Conservation (phyloP, 2,797 vertebrate species). For the Mallotus villosus region DNA sequence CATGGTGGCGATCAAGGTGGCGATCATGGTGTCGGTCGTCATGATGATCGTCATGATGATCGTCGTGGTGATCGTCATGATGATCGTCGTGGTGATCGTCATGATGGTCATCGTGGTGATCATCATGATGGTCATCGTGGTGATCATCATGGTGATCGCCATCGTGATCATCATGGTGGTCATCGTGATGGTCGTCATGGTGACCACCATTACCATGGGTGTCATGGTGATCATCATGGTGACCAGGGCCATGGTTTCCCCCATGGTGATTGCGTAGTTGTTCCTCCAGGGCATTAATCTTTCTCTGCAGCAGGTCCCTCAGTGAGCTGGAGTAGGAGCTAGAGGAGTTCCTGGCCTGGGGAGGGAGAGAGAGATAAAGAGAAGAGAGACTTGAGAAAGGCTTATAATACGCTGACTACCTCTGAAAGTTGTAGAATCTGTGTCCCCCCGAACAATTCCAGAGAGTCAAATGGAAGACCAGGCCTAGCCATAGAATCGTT, state of each 20-base stretch:
- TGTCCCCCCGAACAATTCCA: too few relatives aligned
- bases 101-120: background rate
- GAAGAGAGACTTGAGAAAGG: background rate
- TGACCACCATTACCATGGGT: slow-evolving; percentile 43
- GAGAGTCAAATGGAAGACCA: slow-evolving; percentile 2
- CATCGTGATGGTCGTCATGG: slow-evolving; percentile 31
- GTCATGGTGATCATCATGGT: slow-evolving; percentile 13
- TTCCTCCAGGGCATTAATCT: slow-evolving; percentile 79
- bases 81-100: slow-evolving; percentile 12
- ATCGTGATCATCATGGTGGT: slow-evolving; percentile 21
- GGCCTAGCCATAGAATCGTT: slow-evolving; percentile 2
- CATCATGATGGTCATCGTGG: background rate
- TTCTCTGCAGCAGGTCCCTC: slow-evolving; percentile 79
- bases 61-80: slow-evolving; percentile 1
- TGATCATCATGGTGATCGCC: slow-evolving; percentile 17
- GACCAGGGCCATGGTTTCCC: slow-evolving; percentile 19
- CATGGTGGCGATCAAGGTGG: slow-evolving; percentile 5
- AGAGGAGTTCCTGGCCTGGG: slow-evolving; percentile 76
- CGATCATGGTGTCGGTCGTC: slow-evolving; percentile 2
- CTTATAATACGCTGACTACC: background rate
- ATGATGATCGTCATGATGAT: slow-evolving; percentile 6
- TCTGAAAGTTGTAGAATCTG: background rate
- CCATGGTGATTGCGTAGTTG: slow-evolving; percentile 69
- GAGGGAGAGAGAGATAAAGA: background rate
- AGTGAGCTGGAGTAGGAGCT: slow-evolving; percentile 81